Conservation (phyloP, 2,113 vertebrate species). For the Hippolais icterina region DNA sequence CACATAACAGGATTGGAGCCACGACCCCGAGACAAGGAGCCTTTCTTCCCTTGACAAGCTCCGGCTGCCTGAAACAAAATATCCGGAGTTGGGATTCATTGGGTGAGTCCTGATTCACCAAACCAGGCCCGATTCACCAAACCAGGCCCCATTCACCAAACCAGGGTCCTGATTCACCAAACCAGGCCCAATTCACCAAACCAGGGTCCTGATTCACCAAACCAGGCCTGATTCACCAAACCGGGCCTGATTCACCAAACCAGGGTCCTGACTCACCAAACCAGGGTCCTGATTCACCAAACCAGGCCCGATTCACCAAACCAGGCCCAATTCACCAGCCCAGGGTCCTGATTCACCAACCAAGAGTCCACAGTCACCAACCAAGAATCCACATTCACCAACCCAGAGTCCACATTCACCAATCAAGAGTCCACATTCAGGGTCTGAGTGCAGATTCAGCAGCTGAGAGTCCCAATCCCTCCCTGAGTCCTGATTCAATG, state of each 20-base stretch:
- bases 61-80: not conserved
- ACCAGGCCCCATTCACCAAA: no score
- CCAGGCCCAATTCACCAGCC: not conserved
- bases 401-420: no score
- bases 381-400: accelerated
- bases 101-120: accelerated
- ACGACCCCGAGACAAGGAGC: slow-evolving; percentile 57
- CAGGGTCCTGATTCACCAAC: not conserved
- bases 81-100: accelerated
- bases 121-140: not conserved
- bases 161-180: no score
- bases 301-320: accelerated
- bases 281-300: accelerated
- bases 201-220: not conserved
- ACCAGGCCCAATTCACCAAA: no score
- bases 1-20: slow-evolving; percentile 45
- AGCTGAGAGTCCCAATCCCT: accelerated
- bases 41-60: slow-evolving; percentile 53
- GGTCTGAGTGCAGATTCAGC: no score
- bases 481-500: not conserved
- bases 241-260: no score
- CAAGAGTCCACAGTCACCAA: accelerated
- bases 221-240: no score
- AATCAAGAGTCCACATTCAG: not conserved
- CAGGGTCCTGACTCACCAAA: not conserved